Base-by-base conservation (phyloP, 2,888 invertebrate genomes). In the Tetropium fuscum region DNA sequence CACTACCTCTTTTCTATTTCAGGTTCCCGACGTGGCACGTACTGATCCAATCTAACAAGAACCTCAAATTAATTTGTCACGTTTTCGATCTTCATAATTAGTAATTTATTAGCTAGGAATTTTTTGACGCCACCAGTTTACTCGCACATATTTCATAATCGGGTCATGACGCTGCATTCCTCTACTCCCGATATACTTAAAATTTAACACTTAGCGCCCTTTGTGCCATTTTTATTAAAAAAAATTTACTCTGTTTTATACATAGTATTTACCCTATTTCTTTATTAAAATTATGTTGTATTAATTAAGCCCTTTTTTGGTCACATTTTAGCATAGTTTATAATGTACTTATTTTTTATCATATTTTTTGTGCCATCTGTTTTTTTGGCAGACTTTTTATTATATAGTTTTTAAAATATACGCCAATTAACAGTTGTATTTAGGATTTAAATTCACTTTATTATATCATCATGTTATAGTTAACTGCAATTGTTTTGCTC, bases 401-500 rank as follows among this genome's bases (percentile, higher is more conserved):
- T 60, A 53, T 65, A 62, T 60, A 60, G 60, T 63, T 64, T 66
- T 69, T 53, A 55, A 49, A 58, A 53, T 62, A 64, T 62, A 65
- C 59, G 55, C 66, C 60, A 54, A 64, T 57, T 58, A 44, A 15
- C 22, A 60, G 48, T 66, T 63, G 51, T 70, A 66, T 69, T 70
- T 73, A 70, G 64, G 65, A 58, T 71, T 73, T 60, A 63, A 70
- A 69, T 69, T 71, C 67, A 63, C 62, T 60, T 69, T 57, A 70
- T 58, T 63, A 58, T 59, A 64, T 59, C 60, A 63, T 54, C 61
- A 64, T 63, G 57, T 60, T 71, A n/a, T n/a, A n/a, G n/a, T n/a
- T n/a, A n/a, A 71, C 57, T 74, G 76, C 76, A 78, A 76, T 76
- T 77, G 74, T 75, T 73, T 78, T 79, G 78, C 78, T 79, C 79